These are phyloP conservation scores for Salvelinus namaycush DNA, from an alignment of 2,113 vertebrate genomes.

Conservation along the genomic window DNA sequence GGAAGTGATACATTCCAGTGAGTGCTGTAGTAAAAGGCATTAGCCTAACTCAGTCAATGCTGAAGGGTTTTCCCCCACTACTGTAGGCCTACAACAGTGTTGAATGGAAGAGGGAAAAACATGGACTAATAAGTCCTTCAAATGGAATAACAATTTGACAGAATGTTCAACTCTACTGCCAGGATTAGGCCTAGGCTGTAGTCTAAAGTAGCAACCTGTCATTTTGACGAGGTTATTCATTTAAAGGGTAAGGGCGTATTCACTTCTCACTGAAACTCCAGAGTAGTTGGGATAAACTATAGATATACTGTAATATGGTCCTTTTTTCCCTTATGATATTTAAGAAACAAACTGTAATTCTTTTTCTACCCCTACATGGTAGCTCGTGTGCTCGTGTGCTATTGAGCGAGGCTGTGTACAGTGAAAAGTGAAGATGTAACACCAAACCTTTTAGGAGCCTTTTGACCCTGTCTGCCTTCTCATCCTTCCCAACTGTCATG, in stretches of 20 bases:
- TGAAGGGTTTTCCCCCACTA: slow-evolving; percentile 36
- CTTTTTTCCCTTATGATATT: too few relatives aligned
- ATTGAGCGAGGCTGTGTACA: too few relatives aligned
- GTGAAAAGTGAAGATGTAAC: too few relatives aligned
- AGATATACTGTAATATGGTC: too few relatives aligned
- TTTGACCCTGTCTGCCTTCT: too few relatives aligned
- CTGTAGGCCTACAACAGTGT: background rate
- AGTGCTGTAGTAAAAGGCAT: slow-evolving; percentile 32
- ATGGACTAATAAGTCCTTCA: background rate
- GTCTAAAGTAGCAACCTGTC: background rate
- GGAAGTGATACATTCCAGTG: slow-evolving; percentile 49
- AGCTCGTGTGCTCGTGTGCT: too few relatives aligned
- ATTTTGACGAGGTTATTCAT: background rate
- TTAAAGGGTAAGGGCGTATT: too few relatives aligned
- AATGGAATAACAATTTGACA: background rate
- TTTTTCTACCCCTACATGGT: too few relatives aligned
- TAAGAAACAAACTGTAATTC: too few relatives aligned
- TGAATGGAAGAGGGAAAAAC: slow-evolving; percentile 21
- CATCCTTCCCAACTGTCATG: background rate
- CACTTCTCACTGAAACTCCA: too few relatives aligned
- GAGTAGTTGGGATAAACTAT: too few relatives aligned
- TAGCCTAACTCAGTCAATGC: background rate
- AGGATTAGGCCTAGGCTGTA: background rate
- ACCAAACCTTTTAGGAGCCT: too few relatives aligned
- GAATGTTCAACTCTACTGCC: background rate